Base-by-base conservation (phyloP, 37 sponge, comb jelly and placozoan genomes). In the Cladorhizidae sp. region DNA sequence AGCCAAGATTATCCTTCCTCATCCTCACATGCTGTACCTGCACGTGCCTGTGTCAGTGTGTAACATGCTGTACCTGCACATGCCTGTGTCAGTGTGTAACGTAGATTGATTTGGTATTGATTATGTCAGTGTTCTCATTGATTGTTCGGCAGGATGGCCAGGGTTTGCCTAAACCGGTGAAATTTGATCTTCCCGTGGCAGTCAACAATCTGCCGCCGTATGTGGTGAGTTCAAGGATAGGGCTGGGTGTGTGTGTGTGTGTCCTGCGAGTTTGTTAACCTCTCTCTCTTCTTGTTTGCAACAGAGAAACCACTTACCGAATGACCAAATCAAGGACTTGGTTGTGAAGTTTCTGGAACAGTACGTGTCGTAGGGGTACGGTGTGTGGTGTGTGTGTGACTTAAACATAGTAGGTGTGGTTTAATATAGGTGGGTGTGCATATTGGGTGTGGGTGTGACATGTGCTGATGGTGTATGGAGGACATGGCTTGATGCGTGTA, bases 131-230 rank as follows among this genome's bases (percentile, higher is more conserved):
- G 6, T 29, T 61, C 6, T 3, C 11, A 62, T n/a, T 64, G 22
- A 12, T 51, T 74, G 8, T 33, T 55, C 49, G 51, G 32, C 36
- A 90, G 90, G 82, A 90, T 85, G 78, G 80, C 21, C 81, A 85
- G 57, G 52, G 56, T 28, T 70, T 90, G 51, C 86, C 85, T 43
- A 80, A 63, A 59, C 90, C 90, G 23, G 90, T 90, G 26, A 90
- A 90, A 57, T 90, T 90, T 80, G 90, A 90, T 32, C 72, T 90
- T 11, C 90, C 90, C 7, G 69, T 78, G 8, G 11, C 56, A 15
- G 37, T 59, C 22, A 80, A 84, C 5, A 43, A 73, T 15, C 56
- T 84, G 38, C 85, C 85, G 5, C 70, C 70, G 17, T 55, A 33
- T 45, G 55, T 39, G 38, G 35, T 54, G 8, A 45, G 49, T 45